These are phyloP conservation scores for Hippocampus guttulatus DNA, from an alignment of 2,113 vertebrate genomes.

Conservation along the genomic window DNA sequence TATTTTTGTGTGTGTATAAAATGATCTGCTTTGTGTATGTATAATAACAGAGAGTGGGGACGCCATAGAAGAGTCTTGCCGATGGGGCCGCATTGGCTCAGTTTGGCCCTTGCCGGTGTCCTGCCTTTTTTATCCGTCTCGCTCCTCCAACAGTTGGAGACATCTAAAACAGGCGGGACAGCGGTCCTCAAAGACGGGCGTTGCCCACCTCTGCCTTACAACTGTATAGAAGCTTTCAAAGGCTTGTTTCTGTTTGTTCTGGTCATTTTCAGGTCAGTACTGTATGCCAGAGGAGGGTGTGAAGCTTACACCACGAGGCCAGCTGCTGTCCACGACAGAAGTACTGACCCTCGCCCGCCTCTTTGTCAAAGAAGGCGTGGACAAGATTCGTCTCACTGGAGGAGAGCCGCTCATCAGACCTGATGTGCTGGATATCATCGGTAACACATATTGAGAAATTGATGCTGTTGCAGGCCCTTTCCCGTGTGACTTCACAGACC, in stretches of 20 bases:
- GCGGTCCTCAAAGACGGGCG: too few relatives aligned
- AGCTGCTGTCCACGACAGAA: conserved; percentile 84
- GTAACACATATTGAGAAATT: conserved; percentile 57
- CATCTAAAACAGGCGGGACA: too few relatives aligned
- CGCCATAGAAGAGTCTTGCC: too few relatives aligned
- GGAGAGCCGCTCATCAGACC: conserved; percentile 94
- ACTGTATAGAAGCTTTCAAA: background rate
- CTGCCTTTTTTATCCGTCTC: too few relatives aligned
- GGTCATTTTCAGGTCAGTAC: conserved; percentile 81
- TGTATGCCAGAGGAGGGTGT: conserved; percentile 98
- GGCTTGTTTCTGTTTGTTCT: background rate
- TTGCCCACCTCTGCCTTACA: too few relatives aligned
- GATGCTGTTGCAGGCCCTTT: background rate
- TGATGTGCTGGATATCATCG: conserved; percentile 85
- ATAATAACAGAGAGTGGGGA: too few relatives aligned
- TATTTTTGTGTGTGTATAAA: too few relatives aligned
- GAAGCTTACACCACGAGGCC: conserved; percentile 80
- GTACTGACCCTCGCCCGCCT: conserved; percentile 83
- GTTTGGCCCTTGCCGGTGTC: too few relatives aligned
- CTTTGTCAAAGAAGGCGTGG: conserved; percentile 89
- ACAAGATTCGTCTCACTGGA: conserved; percentile 93
- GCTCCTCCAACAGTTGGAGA: too few relatives aligned
- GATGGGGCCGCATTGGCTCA: too few relatives aligned
- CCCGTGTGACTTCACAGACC: background rate
- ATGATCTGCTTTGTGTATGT: too few relatives aligned